Conservation (phyloP, 1,140 invertebrate genomes). For the Metaphire vulgaris region DNA sequence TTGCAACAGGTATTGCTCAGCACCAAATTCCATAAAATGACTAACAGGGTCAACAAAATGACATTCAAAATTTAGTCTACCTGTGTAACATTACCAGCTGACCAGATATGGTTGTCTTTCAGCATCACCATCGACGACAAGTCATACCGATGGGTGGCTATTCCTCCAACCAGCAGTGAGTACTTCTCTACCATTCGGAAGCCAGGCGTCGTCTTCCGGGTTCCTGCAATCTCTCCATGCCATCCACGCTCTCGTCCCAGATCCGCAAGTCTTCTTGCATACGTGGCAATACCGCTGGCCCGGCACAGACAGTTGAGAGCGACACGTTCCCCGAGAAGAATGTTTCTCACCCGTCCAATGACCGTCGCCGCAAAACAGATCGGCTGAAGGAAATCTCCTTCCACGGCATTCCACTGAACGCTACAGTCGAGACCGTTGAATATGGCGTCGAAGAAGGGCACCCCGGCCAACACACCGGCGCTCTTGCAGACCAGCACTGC, state of each 20-base stretch:
- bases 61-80: too few species aligned
- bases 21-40: too few species aligned
- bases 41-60: too few species aligned
- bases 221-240: slow-evolving; percentile 51
- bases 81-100: slow-evolving; percentile 49
- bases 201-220: slow-evolving; percentile 55
- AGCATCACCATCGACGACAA: slow-evolving; percentile 55
- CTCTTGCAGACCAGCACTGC: slow-evolving; percentile 48
- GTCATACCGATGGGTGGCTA: slow-evolving; percentile 52
- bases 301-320: slow-evolving; percentile 51
- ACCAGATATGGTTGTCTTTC: slow-evolving; percentile 56
- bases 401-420: slow-evolving; percentile 41
- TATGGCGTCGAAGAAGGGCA: slow-evolving; percentile 53
- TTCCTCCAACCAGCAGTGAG: slow-evolving; percentile 52
- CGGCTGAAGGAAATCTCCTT: background rate
- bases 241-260: slow-evolving; percentile 37
- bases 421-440: slow-evolving; percentile 50
- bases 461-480: slow-evolving; percentile 50
- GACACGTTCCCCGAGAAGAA: slow-evolving; percentile 53
- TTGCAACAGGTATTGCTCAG: too few species aligned
- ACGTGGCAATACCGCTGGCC: slow-evolving; percentile 53
- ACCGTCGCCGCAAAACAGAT: slow-evolving; percentile 14
- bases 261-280: slow-evolving; percentile 37
- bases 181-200: slow-evolving; percentile 56
- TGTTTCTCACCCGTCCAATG: slow-evolving; percentile 32